Conservation (phyloP, 2,113 vertebrate species). For the Pithys albifrons region DNA sequence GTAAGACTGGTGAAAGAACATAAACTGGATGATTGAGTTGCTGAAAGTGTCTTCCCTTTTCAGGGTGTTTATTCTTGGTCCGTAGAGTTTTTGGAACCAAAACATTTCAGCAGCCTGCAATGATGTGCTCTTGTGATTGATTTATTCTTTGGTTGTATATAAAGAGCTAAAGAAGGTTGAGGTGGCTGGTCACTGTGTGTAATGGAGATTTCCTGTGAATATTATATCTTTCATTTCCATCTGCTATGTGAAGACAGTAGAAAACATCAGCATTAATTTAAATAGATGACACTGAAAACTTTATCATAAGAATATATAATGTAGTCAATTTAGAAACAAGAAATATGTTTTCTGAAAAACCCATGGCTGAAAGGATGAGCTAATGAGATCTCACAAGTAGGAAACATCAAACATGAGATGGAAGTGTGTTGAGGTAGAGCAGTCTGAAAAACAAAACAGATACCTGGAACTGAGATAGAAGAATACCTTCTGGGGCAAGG, state of each 20-base stretch:
- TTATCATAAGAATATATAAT: not conserved
- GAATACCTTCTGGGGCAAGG: not conserved
- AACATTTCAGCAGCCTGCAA: not conserved
- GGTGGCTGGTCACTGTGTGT: not conserved
- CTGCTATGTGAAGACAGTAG: not conserved
- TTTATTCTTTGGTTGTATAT: not conserved
- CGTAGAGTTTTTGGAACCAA: not conserved
- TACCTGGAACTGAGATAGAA: not conserved
- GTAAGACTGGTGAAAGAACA: not conserved
- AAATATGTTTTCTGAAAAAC: not conserved
- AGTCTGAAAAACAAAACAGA: not conserved
- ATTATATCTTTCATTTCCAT: not conserved
- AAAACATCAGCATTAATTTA: not conserved
- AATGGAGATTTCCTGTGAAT: not conserved
- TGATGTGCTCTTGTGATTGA: rapidly evolving
- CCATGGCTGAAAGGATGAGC: not conserved
- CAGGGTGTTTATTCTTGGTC: not conserved
- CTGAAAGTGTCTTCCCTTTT: not conserved
- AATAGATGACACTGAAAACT: not conserved
- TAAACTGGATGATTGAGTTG: not conserved
- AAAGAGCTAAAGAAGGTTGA: not conserved
- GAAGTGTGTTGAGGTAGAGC: not conserved
- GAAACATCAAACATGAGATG: not conserved
- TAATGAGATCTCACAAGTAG: not conserved
- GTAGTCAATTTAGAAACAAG: not conserved